Percentiles rank a stretch among this genome's conserved stretches.
Evolutionary conservation across 2,113 vertebrate genomes (phyloP).

Genomic region (Turnix velox): DNA sequence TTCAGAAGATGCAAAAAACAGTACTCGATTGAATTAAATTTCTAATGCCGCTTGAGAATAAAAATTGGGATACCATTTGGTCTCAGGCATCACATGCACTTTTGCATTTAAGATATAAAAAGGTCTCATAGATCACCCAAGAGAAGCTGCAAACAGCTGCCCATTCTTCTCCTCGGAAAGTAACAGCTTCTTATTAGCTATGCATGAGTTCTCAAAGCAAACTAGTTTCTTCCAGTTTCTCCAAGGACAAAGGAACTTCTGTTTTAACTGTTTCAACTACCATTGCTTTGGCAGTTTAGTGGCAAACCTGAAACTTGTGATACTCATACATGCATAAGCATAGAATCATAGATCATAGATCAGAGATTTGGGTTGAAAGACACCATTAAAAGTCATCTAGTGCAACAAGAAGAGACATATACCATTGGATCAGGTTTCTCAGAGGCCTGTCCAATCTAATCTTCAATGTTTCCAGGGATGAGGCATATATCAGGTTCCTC

Average conservation of each 20-base stretch:
- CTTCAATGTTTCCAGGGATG: neutral
- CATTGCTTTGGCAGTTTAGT: neutral
- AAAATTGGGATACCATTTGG: neutral
- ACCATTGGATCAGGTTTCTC: neutral
- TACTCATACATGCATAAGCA: fast-evolving
- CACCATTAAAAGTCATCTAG: neutral
- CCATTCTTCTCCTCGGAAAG: neutral
- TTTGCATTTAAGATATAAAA: neutral
- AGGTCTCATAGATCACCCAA: neutral
- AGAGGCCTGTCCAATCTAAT: neutral
- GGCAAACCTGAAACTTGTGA: neutral
- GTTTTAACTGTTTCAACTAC: neutral
- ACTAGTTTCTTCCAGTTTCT: neutral
- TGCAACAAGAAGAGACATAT: neutral
- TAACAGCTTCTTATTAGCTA: neutral
- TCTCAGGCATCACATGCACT: neutral
- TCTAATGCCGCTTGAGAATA: neutral
- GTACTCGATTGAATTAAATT: neutral
- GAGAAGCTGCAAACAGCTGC: neutral
- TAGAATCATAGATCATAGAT: neutral
- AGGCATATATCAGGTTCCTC: neutral
- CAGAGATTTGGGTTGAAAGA: neutral
- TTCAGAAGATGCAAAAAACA: neutral
- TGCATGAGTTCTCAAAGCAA: neutral
- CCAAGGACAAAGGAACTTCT: neutral